These are phyloP conservation scores for Prunella fulvescens DNA, from an alignment of 2,113 vertebrate species.

Conservation along the genomic window DNA sequence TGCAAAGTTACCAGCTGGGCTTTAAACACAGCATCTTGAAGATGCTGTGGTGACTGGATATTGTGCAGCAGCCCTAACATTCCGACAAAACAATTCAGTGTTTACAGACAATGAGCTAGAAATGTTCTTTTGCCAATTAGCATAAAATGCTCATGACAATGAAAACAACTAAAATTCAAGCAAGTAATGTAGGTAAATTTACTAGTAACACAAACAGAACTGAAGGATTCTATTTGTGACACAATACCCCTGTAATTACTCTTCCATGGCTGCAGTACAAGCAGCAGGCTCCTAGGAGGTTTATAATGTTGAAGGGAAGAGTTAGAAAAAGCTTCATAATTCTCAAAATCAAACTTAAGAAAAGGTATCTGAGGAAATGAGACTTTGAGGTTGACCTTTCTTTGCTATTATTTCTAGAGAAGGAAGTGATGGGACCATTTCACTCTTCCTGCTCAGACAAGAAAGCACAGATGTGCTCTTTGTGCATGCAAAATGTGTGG, in stretches of 20 bases:
- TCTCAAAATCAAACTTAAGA: not conserved
- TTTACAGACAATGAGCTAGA: not conserved
- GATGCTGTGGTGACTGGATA: not conserved
- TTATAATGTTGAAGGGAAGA: not conserved
- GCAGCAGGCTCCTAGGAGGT: not conserved
- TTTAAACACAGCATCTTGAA: not conserved
- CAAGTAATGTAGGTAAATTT: not conserved
- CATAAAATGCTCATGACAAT: not conserved
- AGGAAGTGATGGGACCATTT: not conserved
- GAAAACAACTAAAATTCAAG: not conserved
- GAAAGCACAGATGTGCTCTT: not conserved
- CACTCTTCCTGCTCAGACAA: not conserved
- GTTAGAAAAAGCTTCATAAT: not conserved
- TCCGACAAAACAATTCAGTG: not conserved
- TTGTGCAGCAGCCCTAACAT: not conserved
- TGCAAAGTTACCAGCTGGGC: not conserved
- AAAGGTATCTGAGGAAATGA: not conserved
- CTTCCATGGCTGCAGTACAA: not conserved
- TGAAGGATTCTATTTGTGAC: not conserved
- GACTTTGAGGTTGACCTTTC: not conserved
- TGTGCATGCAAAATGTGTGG: not conserved
- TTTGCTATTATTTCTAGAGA: not conserved
- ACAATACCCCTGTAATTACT: not conserved
- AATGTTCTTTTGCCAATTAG: not conserved
- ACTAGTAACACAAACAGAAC: not conserved